phyloP scores from a whole-genome alignment of 2,888 invertebrate species.

The Phytoseiulus persimilis region DNA sequence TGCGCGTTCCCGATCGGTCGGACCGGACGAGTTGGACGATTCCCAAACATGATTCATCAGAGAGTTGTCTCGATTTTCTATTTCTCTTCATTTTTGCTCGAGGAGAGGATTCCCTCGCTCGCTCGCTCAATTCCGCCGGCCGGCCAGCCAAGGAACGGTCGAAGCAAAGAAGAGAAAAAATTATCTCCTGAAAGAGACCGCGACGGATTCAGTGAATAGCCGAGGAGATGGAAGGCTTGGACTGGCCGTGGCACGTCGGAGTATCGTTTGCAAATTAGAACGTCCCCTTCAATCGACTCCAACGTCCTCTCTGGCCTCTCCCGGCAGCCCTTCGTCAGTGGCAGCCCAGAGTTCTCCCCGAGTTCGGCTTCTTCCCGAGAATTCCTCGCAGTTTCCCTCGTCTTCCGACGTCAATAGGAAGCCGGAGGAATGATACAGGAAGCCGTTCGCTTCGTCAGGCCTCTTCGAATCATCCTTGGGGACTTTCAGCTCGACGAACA shows the following conservation, averaged over 20 bases:
- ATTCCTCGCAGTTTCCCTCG: background rate
- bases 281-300: background rate
- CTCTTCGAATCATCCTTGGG: background rate
- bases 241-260: background rate
- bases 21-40: background rate
- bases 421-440: background rate
- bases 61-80: background rate
- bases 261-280: constrained; percentile 5
- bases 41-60: background rate
- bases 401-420: background rate
- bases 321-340: background rate
- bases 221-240: background rate
- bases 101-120: background rate
- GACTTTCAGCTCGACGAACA: background rate
- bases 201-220: background rate
- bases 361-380: background rate
- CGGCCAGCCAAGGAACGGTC: background rate
- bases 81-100: background rate
- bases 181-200: background rate
- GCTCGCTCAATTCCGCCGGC: no score
- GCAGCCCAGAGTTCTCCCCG: background rate
- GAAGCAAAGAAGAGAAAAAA: background rate
- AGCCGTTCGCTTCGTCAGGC: background rate
- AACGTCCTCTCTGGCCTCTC: background rate
- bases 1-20: background rate